Base-by-base conservation (phyloP, 2,888 invertebrate species). In the Abrostola triplasia region DNA sequence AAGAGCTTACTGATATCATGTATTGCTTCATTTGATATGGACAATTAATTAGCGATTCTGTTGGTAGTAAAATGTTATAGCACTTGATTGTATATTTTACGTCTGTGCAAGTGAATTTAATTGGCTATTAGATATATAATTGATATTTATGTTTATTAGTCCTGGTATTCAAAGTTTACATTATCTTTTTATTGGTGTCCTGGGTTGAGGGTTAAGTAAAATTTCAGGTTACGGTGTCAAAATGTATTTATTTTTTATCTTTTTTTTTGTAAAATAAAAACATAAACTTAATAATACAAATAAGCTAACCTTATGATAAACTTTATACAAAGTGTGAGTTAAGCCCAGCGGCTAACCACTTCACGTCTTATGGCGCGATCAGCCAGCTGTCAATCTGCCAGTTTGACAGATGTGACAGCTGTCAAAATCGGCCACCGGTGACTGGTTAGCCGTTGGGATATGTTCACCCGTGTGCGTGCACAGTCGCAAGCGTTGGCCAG, bases 241-340 rank as follows among this genome's bases (percentile, higher is more conserved):
- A 95, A 95, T 95, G 95, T 95, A 95, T 95, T 95, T 95, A 95
- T 85, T 82, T 82, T 80, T 52, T 24, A 24, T 24, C 24, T 24
- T 90, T 89, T 90, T 93, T 92, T 93, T 91, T 89, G 84, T 84
- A 87, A 90, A 89, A 89, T 90, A 90, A 91, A 92, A 94, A 89
- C 88, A 89, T 89, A 88, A 91, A 88, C 85, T 89, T 91, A 90
- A 89, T 80, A 88, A 80, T 81, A 80, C 88, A 92, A 47, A 88
- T 93, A 94, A 87, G 84, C 93, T 94, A 94, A 84, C 77, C 91
- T 92, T 92, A 93, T 78, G 78, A 85, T 90, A 90, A 90, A 92
- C 94, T 94, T 94, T 94, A 90, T 94, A 94, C 94, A 94, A 90
- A 85, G 89, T 90, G 90, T 90, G 92, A 90, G 89, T 88, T 85